phyloP scores from a whole-genome alignment of 2,113 vertebrate genomes.

The Entomyzon cyanotis region DNA sequence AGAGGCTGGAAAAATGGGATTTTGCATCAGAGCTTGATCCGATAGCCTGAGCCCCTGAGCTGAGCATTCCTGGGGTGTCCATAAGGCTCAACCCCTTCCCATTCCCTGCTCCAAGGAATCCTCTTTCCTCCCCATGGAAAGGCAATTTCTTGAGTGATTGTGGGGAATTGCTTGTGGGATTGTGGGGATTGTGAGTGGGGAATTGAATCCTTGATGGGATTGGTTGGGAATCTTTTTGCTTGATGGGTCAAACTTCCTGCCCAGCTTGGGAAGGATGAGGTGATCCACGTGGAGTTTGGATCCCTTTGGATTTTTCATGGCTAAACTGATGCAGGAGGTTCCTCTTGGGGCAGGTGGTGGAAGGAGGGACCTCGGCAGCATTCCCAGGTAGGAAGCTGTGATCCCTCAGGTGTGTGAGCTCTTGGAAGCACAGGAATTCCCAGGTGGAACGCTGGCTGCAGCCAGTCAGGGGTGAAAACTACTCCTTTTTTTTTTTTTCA shows the following conservation, averaged over 20 bases:
- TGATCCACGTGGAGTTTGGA: fast-evolving
- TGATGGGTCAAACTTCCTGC: fast-evolving
- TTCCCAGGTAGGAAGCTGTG: not conserved
- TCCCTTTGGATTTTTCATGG: not conserved
- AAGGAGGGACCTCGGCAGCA: not conserved
- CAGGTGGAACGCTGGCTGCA: not conserved
- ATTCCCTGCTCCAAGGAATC: not conserved
- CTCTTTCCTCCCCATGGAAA: fast-evolving
- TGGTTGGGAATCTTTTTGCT: not conserved
- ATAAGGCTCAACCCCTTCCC: not conserved
- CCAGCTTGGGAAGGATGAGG: not conserved
- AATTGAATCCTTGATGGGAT: not conserved
- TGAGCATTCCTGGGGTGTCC: not conserved
- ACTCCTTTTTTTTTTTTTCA: too few relatives aligned
- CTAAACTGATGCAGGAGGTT: not conserved
- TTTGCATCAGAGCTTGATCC: not conserved
- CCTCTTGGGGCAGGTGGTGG: fast-evolving
- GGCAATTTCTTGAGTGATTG: fast-evolving
- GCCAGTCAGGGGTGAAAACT: not conserved
- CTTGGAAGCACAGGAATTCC: not conserved
- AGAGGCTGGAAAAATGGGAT: fast-evolving
- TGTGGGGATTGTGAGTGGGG: not conserved
- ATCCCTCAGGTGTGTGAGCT: not conserved
- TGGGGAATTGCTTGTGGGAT: not conserved
- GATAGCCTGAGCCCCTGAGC: not conserved